Conservation (phyloP, 2,888 invertebrate genomes). For the Cheilosia impressa region DNA sequence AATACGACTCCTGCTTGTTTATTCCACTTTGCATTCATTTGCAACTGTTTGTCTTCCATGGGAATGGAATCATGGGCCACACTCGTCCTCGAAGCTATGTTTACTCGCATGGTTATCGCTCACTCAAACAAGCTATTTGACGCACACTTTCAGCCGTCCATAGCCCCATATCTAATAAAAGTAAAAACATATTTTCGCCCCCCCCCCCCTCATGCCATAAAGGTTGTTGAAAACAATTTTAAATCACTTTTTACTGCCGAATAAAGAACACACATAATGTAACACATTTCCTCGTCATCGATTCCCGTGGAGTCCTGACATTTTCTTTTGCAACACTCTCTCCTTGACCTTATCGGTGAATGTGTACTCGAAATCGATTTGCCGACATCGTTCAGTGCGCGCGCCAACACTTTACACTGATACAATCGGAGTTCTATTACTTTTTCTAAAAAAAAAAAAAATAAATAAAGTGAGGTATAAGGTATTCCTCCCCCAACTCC, state of each 20-base stretch:
- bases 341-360: constrained; percentile 66
- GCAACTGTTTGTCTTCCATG: no score
- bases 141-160: not conserved
- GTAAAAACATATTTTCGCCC: constrained; percentile 17
- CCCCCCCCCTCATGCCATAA: constrained; percentile 11
- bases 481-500: not conserved
- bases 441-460: constrained; percentile 25
- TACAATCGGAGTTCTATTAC: constrained; percentile 53
- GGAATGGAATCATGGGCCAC: no score
- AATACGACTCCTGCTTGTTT: no score
- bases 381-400: constrained; percentile 3
- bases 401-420: constrained; percentile 27
- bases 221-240: constrained; percentile 59
- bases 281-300: constrained; percentile 51
- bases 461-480: not conserved
- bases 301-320: constrained; percentile 11
- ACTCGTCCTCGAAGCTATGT: no score
- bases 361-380: constrained; percentile 57
- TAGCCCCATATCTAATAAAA: constrained; percentile 10
- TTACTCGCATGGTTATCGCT: no score
- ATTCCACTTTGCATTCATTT: no score
- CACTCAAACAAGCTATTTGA: constrained; percentile 38
- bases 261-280: constrained; percentile 42
- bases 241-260: constrained; percentile 54
- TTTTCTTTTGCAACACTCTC: not conserved